Evolutionary conservation across 2,797 vertebrate genomes (phyloP).

Genomic region (Lepus oiostolus): DNA sequence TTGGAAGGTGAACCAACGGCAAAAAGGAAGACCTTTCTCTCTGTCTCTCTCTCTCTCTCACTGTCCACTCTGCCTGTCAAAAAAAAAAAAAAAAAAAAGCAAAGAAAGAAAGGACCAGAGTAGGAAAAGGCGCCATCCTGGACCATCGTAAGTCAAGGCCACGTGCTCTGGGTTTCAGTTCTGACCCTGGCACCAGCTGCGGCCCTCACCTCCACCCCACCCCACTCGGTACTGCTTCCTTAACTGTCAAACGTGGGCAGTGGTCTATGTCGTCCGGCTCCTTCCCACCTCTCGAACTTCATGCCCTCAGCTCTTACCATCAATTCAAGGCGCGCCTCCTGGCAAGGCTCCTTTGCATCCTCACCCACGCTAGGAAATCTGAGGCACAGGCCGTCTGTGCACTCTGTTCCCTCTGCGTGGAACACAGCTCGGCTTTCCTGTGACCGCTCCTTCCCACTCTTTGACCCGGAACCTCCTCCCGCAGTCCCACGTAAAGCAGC

Average conservation of each 20-base stretch:
- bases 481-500: accelerated
- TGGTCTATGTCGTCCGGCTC: not conserved
- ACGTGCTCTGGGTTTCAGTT: not conserved
- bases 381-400: not conserved
- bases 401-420: not conserved
- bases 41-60: too few relatives aligned
- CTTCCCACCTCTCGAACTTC: not conserved
- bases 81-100: too few relatives aligned
- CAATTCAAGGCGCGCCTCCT: accelerated
- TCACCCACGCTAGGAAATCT: accelerated
- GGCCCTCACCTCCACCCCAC: too few relatives aligned
- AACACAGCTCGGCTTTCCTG: not conserved
- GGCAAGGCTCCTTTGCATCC: not conserved
- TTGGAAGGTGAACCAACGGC: too few relatives aligned
- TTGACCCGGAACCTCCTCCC: not conserved
- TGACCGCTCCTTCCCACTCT: not conserved
- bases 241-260: too few relatives aligned
- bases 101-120: too few relatives aligned
- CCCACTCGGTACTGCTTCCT: not conserved
- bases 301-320: not conserved
- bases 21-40: too few relatives aligned
- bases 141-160: not conserved
- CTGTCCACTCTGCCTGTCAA: too few relatives aligned
- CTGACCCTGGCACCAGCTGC: not conserved
- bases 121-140: accelerated